Conservation (phyloP, 2,888 invertebrate species). For the Chaetogeoica ovagalla region DNA sequence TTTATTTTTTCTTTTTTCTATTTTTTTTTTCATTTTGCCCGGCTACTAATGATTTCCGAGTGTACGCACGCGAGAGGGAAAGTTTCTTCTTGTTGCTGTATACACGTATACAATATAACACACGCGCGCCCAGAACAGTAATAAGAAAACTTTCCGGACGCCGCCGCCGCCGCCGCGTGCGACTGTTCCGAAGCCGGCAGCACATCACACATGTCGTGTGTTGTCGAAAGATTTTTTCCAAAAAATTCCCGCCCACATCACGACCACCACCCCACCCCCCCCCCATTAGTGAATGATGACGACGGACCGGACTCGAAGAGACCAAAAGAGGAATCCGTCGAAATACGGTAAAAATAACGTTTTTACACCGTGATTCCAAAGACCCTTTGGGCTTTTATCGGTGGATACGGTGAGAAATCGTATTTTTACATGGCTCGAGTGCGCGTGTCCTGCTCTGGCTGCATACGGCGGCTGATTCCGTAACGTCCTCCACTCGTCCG, state of each 20-base stretch:
- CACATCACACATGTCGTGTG: slow-evolving; percentile 7
- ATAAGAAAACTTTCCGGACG: slow-evolving; percentile 50
- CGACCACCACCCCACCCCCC: neutral
- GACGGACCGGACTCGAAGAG: too few relatives aligned
- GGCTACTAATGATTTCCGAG: slow-evolving; percentile 47
- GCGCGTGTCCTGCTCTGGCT: too few relatives aligned
- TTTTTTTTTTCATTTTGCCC: slow-evolving; percentile 33
- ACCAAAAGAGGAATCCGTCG: too few relatives aligned
- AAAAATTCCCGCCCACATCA: neutral
- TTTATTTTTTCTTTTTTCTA: too few relatives aligned
- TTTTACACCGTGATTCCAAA: too few relatives aligned
- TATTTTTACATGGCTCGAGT: too few relatives aligned
- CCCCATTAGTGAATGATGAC: too few relatives aligned
- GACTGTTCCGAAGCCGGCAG: neutral
- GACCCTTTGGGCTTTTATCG: too few relatives aligned
- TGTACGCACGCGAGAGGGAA: neutral
- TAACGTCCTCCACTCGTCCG: too few relatives aligned
- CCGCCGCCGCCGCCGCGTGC: slow-evolving; percentile 6
- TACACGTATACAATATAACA: neutral
- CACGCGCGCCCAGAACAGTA: neutral
- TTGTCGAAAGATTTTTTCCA: slow-evolving; percentile 1
- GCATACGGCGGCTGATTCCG: too few relatives aligned
- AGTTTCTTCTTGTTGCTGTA: neutral
- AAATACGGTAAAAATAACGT: too few relatives aligned
- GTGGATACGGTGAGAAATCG: too few relatives aligned